A percentile compares a stretch with the other conserved stretches of the same genome.
Evolutionary conservation across 2,888 invertebrate species (phyloP).

Genomic region (Gastracanthus pulcherrimus): DNA sequence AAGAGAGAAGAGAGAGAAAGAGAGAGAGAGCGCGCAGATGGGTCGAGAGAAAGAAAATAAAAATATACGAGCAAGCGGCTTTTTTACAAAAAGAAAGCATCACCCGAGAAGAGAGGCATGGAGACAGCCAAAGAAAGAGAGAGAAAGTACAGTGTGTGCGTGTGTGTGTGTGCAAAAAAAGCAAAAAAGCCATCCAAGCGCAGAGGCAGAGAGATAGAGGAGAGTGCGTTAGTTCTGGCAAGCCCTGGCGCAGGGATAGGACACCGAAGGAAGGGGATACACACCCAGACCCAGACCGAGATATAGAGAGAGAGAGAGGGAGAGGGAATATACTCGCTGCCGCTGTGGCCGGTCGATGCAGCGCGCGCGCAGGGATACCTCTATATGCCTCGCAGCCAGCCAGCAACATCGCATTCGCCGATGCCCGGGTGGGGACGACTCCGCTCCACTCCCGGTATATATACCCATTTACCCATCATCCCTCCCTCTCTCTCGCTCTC

Average conservation of each 20-base stretch:
- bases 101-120: neutral
- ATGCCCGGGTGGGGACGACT: constrained; percentile 46
- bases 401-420: constrained; percentile 68
- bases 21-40: constrained; percentile 49
- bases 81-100: constrained; percentile 18
- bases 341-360: constrained; percentile 70
- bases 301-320: constrained; percentile 7
- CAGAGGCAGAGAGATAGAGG: constrained; percentile 38
- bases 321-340: neutral
- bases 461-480: neutral
- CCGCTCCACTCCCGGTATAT: neutral
- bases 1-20: neutral
- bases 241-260: constrained; percentile 1
- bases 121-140: neutral
- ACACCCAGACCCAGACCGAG: too few relatives aligned
- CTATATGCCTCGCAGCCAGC: constrained; percentile 67
- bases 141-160: neutral
- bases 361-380: constrained; percentile 64
- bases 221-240: constrained; percentile 58
- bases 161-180: neutral
- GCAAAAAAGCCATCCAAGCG: constrained; percentile 4
- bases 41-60: constrained; percentile 57
- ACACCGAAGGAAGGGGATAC: neutral
- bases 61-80: constrained; percentile 44
- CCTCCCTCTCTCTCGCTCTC: too few relatives aligned